Conservation (phyloP, 2,888 invertebrate genomes). For the Allygus modestus region DNA sequence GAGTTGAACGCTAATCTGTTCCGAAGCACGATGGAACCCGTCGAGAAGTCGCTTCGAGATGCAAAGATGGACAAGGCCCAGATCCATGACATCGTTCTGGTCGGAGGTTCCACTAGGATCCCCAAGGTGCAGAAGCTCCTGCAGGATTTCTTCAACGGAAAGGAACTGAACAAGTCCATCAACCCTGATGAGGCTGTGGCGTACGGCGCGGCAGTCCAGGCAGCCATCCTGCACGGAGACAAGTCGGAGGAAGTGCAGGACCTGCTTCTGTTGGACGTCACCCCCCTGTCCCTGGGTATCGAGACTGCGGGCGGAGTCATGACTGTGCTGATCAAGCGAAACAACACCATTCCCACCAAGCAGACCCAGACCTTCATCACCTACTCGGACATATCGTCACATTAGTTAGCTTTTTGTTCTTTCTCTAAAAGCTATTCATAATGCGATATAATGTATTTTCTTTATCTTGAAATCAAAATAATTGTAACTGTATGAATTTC, state of each 20-base stretch:
- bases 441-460: too few relatives aligned
- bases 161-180: conserved; percentile 95
- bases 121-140: conserved; percentile 87
- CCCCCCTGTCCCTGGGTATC: too few relatives aligned
- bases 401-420: too few relatives aligned
- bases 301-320: conserved; percentile 96
- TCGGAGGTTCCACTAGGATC: conserved; percentile 76
- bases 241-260: conserved; percentile 94
- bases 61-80: conserved; percentile 74
- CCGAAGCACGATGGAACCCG: conserved; percentile 80
- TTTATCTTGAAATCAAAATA: too few relatives aligned
- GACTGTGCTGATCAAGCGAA: conserved; percentile 98
- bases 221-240: conserved; percentile 88
- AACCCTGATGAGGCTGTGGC: conserved; percentile 99
- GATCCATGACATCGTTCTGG: conserved; percentile 87
- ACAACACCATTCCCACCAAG: conserved; percentile 98
- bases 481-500: too few relatives aligned
- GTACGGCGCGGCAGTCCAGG: conserved; percentile 94
- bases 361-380: too few relatives aligned
- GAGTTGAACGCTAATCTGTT: conserved; percentile 85
- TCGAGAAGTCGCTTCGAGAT: conserved; percentile 75
- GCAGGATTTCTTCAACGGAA: conserved; percentile 80
- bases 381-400: too few relatives aligned
- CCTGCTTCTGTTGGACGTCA: too few relatives aligned
- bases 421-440: too few relatives aligned